Base-by-base conservation (phyloP, 1,140 invertebrate species). In the Stegodyphus dumicola region DNA sequence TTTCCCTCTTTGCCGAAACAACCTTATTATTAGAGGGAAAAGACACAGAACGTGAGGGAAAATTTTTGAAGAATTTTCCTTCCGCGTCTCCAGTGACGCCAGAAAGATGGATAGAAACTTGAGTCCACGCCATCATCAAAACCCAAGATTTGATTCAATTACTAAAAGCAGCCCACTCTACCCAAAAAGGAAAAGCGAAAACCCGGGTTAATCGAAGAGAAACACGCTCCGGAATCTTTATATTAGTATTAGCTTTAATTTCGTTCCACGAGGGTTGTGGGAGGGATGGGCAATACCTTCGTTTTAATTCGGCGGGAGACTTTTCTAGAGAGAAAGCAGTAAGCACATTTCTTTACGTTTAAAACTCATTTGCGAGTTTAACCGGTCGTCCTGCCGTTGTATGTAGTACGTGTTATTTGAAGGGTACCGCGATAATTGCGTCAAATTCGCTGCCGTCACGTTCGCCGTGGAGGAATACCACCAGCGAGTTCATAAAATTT, bases 181-280 rank as follows among this genome's bases (percentile, higher is more conserved):
- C 15, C 70, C 18, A 83, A 83, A 83, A 83, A 83, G 80, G 71
- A 65, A 53, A 83, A 15, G 73, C 52, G 80, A 60, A 65, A 53
- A 83, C 18, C 51, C 52, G 9, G 60, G 60, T 83, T 75, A 83
- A 83, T 83, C 71, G 70, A 60, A 66, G 53, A 71, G 10, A 52
- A 18, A 52, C 56, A 64, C 78, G 70, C 69, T 52, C 54, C 51
- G 56, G 65, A 54, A 56, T 81, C 80, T 75, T 75, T 75, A 75
- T 83, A 83, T 83, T 83, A 83, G 71, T 75, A 83, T 83, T 83
- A 83, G 71, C 80, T 75, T 53, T 83, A 83, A 83, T 83, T 83
- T 66, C 66, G 48, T 49, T 56, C 54, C 18, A 75, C 18, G 53
- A 17, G 17, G 15, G 17, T 13, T 33, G 64, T 10, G 9, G 77